Evolutionary conservation across 2,797 vertebrate genomes (phyloP).

Genomic region (Echiichthys vipera): DNA sequence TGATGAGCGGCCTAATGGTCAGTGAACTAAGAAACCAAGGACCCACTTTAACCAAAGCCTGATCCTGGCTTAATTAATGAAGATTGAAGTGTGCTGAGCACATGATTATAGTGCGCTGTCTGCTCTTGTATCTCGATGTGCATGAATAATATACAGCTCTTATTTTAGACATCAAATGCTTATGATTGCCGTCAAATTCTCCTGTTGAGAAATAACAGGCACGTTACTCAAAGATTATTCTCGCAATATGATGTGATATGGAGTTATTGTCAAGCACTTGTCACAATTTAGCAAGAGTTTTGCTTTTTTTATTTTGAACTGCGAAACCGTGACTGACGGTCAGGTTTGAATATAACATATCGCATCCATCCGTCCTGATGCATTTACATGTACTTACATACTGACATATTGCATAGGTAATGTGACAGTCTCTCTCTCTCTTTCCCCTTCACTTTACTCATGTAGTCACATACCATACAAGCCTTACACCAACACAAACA

Average conservation of each 20-base stretch:
- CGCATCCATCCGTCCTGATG: slow-evolving; percentile 1
- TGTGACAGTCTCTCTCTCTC: slow-evolving; percentile 56
- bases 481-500: slow-evolving; percentile 49
- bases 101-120: background rate
- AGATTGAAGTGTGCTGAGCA: slow-evolving; percentile 24
- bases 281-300: slow-evolving; percentile 5
- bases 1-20: slow-evolving; percentile 82
- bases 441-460: slow-evolving; percentile 42
- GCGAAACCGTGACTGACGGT: background rate
- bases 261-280: background rate
- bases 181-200: background rate
- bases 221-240: background rate
- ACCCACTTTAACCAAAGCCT: slow-evolving; percentile 49
- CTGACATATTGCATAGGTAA: slow-evolving; percentile 58
- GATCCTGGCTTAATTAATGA: slow-evolving; percentile 74
- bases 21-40: slow-evolving; percentile 80
- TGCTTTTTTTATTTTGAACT: slow-evolving; percentile 31
- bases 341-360: background rate
- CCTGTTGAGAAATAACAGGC: background rate
- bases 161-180: background rate
- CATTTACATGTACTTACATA: slow-evolving; percentile 14
- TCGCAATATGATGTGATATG: slow-evolving; percentile 7
- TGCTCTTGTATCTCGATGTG: slow-evolving; percentile 20
- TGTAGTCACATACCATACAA: slow-evolving; percentile 51
- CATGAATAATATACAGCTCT: background rate